A percentile compares a stretch with the other conserved stretches of the same genome.
phyloP scores from a whole-genome alignment of 1,140 invertebrate genomes.

The Araneus ventricosus region DNA sequence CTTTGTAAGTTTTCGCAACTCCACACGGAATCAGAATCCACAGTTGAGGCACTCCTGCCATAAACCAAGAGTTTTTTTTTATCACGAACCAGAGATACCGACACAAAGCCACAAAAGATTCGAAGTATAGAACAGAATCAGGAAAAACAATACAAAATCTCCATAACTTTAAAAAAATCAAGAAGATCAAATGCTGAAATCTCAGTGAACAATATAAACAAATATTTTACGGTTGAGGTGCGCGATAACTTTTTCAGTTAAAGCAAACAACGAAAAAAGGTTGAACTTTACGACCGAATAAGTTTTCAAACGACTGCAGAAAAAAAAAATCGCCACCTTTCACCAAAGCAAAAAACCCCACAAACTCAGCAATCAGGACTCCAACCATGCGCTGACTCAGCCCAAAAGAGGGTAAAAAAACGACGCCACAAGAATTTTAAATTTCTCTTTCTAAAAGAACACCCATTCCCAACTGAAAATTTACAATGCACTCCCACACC shows the following conservation, averaged over 20 bases:
- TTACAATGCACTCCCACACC: constrained; percentile 6
- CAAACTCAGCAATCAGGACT: background rate
- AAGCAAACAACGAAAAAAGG: background rate
- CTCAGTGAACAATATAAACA: background rate
- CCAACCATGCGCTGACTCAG: constrained; percentile 22
- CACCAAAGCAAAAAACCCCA: background rate
- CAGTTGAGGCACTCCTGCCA: no score
- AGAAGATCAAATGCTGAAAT: background rate
- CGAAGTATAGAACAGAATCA: no score
- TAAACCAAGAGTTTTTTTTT: no score
- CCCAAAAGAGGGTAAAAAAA: background rate
- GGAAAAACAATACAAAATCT: no score
- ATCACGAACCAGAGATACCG: no score
- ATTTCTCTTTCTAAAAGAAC: background rate
- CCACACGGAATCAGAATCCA: no score
- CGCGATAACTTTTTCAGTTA: background rate
- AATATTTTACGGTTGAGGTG: background rate
- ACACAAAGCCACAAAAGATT: no score
- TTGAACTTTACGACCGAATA: background rate
- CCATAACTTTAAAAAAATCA: background rate
- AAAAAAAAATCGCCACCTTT: background rate
- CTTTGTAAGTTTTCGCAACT: no score
- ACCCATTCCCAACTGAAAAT: background rate
- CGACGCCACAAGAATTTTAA: constrained; percentile 17
- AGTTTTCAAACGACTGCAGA: background rate